Evolutionary conservation across 1,140 invertebrate species (phyloP).

Genomic region (Thaumatotibia leucotreta): DNA sequence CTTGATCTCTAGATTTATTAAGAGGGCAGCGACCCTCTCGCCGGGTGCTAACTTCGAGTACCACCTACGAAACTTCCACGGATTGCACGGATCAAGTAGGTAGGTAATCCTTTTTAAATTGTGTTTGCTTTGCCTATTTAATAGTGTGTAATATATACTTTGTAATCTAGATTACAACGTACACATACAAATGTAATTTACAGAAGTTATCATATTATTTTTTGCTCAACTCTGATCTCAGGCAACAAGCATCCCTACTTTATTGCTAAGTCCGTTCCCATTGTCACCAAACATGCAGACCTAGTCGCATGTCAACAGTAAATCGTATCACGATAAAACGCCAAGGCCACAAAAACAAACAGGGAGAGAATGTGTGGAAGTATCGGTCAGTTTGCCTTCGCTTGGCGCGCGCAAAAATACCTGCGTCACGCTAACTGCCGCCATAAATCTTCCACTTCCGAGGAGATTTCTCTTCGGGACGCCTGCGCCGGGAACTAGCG

Average conservation of each 20-base stretch:
- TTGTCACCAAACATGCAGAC: neutral
- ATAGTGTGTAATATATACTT: too few species aligned
- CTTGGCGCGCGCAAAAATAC: constrained; percentile 41
- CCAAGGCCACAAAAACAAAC: constrained; percentile 31
- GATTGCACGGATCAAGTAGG: too few species aligned
- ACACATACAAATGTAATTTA: too few species aligned
- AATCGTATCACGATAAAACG: neutral
- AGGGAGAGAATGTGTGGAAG: constrained; percentile 30
- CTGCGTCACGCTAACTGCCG: constrained; percentile 57
- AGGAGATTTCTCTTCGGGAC: constrained; percentile 55
- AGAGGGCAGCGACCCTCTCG: neutral
- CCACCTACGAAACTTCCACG: neutral
- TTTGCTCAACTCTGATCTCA: too few species aligned
- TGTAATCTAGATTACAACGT: too few species aligned
- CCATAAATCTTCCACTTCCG: constrained; percentile 63
- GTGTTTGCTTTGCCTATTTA: constrained; percentile 3
- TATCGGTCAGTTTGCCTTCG: constrained; percentile 49
- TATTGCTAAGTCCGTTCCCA: neutral
- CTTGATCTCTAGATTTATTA: constrained; percentile 11
- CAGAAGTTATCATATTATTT: too few species aligned
- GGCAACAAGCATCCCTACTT: neutral
- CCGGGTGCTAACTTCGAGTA: neutral
- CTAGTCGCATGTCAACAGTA: neutral
- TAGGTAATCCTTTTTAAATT: constrained; percentile 6
- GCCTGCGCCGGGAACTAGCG: constrained; percentile 35